These are phyloP conservation scores for Carapus acus DNA, from an alignment of 2,797 vertebrate species.

Conservation along the genomic window DNA sequence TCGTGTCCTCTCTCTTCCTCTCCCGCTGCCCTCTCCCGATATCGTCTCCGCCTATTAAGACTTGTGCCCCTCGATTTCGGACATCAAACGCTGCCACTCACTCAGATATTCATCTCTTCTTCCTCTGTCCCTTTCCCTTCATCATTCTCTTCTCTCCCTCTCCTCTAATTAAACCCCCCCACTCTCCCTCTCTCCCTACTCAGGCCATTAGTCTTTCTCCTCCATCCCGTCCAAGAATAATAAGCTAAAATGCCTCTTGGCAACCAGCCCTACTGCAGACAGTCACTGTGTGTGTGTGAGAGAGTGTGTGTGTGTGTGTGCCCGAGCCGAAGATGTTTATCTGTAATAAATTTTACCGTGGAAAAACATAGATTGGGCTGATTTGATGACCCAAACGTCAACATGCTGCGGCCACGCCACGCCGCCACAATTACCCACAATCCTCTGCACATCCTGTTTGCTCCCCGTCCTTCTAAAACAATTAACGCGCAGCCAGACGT, in stretches of 20 bases:
- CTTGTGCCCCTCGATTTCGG: neutral
- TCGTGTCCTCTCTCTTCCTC: neutral
- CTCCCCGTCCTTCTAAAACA: conserved; percentile 35
- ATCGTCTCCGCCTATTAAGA: conserved; percentile 15
- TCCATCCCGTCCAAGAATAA: conserved; percentile 8
- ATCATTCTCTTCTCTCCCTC: neutral
- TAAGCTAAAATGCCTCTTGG: conserved; percentile 7
- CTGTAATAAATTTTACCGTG: no score
- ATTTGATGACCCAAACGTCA: neutral
- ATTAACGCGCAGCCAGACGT: conserved; percentile 42
- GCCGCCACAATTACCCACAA: conserved; percentile 26
- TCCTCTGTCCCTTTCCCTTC: neutral
- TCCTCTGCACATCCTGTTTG: conserved; percentile 23
- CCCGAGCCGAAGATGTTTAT: no score
- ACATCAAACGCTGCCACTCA: conserved; percentile 16
- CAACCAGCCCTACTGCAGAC: neutral
- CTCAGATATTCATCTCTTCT: conserved; percentile 3
- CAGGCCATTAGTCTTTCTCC: neutral
- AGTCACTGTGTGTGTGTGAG: neutral
- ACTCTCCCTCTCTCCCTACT: neutral
- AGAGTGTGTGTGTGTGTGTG: no score
- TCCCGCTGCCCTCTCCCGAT: conserved; percentile 5
- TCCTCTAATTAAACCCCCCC: neutral
- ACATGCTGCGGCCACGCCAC: neutral
- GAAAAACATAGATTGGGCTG: no score